Conservation (phyloP, 2,113 vertebrate genomes). For the Steatornis caripensis region DNA sequence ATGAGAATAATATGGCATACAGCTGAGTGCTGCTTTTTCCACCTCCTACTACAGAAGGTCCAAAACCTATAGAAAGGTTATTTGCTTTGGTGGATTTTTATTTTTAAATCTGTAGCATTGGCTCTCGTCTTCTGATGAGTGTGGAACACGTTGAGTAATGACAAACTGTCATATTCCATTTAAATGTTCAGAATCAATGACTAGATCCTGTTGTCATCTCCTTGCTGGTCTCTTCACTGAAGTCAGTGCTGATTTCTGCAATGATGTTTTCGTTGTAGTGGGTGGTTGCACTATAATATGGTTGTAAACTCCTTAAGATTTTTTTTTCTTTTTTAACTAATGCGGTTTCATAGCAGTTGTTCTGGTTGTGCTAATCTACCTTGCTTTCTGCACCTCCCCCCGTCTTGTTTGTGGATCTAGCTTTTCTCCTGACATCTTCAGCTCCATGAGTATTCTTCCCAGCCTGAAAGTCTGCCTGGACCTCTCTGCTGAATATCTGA, state of each 20-base stretch:
- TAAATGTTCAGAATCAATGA: background rate
- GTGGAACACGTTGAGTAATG: background rate
- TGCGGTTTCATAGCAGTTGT: background rate
- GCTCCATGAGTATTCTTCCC: conserved; percentile 81
- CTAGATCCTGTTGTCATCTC: background rate
- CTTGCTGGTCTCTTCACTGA: background rate
- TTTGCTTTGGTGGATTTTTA: background rate
- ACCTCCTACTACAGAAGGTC: background rate
- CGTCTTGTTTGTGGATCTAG: conserved; percentile 58
- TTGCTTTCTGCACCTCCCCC: background rate
- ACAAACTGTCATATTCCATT: background rate
- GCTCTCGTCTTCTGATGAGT: background rate
- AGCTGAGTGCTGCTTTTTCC: background rate
- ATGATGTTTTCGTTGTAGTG: background rate
- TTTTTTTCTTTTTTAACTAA: background rate
- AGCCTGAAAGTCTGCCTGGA: conserved; percentile 94
- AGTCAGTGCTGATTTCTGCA: background rate
- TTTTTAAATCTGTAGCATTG: background rate
- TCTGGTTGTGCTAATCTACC: background rate
- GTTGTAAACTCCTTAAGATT: background rate
- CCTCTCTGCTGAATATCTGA: conserved; percentile 91
- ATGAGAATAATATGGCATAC: background rate
- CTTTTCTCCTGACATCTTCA: conserved; percentile 92
- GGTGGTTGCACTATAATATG: background rate
- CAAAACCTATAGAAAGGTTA: background rate